Percentiles rank a stretch among this genome's conserved stretches.
phyloP scores from a whole-genome alignment of 2,797 vertebrate genomes.

The Gymnothorax reevesii region DNA sequence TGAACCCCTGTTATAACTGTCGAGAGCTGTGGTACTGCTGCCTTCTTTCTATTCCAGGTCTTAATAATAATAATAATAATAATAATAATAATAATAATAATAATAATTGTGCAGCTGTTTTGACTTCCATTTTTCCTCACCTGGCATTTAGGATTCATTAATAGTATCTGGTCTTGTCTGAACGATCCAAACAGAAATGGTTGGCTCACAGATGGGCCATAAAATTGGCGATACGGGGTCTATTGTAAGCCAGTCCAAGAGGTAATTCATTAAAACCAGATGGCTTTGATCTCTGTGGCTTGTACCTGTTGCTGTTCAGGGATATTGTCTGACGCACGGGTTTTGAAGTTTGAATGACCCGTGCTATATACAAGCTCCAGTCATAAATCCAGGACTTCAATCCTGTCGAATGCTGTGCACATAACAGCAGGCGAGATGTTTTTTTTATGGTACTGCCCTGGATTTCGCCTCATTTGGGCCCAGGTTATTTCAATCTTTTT shows the following conservation, averaged over 20 bases:
- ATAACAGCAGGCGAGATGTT: not conserved
- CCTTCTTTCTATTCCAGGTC: not conserved
- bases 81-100: not conserved
- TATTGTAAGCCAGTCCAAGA: not conserved
- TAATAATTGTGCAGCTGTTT: no score
- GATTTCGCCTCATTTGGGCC: not conserved
- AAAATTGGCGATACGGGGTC: not conserved
- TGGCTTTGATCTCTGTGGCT: not conserved
- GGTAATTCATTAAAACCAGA: not conserved
- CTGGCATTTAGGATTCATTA: not conserved
- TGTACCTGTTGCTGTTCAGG: not conserved
- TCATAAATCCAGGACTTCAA: not conserved
- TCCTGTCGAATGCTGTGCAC: not conserved
- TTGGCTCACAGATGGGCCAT: not conserved
- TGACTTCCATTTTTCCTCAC: no score
- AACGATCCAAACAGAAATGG: not conserved
- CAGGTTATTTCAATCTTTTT: not conserved
- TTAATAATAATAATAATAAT: not conserved
- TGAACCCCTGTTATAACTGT: slow-evolving; percentile 9
- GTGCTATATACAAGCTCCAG: not conserved
- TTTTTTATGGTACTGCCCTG: not conserved
- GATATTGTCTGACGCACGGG: not conserved
- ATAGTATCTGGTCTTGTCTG: not conserved
- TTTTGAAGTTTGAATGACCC: not conserved
- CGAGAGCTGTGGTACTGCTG: not conserved